Base-by-base conservation (phyloP, 1,140 invertebrate genomes). In the Formica exsecta region DNA sequence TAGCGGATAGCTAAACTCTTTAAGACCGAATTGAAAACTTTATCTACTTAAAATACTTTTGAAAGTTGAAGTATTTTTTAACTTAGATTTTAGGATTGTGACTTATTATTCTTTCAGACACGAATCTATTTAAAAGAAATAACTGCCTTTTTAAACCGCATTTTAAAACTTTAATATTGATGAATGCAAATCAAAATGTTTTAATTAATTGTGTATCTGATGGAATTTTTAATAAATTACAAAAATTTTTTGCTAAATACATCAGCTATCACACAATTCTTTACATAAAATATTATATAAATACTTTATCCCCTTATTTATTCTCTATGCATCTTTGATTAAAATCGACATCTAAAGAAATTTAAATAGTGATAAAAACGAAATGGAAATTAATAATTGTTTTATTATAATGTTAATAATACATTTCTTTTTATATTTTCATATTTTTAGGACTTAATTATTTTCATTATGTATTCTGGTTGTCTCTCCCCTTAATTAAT, bases 11-110 rank as follows among this genome's bases (percentile, higher is more conserved):
- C 65, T 77, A 44, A 41, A 38, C 1, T 76, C 36, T 64, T 19
- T 51, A n/a, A 19, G 44, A 19, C 41, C 59, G 61, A 77, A 64
- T 77, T 22, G 59, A 77, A 2, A 77, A 64, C 41, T 77, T 64
- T 32, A 77, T 64, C 59, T 64, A 62, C 54, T 3, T n/a, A 25
- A 32, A 25, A 64, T 77, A 77, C 41, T 64, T 77, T 44, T 13
- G 2, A 32, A 77, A 77, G 59, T 22, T 22, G 22, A 22, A 22
- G 0, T 64, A 74, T 74, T 74, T 74, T 59, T 74, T 11, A 13
- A 74, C 57, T 59, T 59, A 36, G n/a, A 38, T 59, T 59, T 59
- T 41, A 38, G 13, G n/a, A 38, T 73, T 48, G 0, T 57, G 7
- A 74, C 19, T 59, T 74, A 59, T 74, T 59, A 74, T 59, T n/a